Conservation (phyloP, 2,113 vertebrate species). For the Pteropus alecto region DNA sequence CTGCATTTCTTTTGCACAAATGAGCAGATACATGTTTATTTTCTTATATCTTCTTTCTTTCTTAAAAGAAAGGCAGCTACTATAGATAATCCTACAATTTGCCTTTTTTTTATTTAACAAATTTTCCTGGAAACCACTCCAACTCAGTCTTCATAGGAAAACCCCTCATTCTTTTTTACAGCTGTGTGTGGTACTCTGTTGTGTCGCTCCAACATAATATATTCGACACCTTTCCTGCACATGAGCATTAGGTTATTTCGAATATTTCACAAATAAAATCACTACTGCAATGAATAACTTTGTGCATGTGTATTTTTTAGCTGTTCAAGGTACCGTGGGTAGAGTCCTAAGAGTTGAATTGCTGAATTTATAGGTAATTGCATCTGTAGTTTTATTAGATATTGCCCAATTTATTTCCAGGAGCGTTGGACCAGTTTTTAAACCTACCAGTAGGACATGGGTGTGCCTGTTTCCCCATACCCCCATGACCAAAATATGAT, state of each 20-base stretch:
- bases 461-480: not conserved
- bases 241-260: not conserved
- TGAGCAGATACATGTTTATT: not conserved
- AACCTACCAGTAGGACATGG: not conserved
- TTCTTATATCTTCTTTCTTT: not conserved
- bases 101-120: not conserved
- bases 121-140: not conserved
- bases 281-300: not conserved
- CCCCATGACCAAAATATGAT: not conserved
- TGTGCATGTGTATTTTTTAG: not conserved
- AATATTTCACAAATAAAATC: not conserved
- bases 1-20: not conserved
- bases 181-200: not conserved
- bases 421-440: not conserved
- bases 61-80: not conserved
- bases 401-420: not conserved
- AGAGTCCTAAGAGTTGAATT: not conserved
- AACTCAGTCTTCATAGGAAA: not conserved
- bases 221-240: not conserved
- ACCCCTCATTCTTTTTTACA: not conserved
- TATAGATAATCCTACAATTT: not conserved
- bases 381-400: not conserved
- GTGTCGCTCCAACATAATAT: not conserved
- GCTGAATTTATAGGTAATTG: not conserved
- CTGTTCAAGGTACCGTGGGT: not conserved